Percentiles rank a stretch among this genome's conserved stretches.
Evolutionary conservation across 2,888 invertebrate species (phyloP).

Genomic region (Sicus ferrugineus): DNA sequence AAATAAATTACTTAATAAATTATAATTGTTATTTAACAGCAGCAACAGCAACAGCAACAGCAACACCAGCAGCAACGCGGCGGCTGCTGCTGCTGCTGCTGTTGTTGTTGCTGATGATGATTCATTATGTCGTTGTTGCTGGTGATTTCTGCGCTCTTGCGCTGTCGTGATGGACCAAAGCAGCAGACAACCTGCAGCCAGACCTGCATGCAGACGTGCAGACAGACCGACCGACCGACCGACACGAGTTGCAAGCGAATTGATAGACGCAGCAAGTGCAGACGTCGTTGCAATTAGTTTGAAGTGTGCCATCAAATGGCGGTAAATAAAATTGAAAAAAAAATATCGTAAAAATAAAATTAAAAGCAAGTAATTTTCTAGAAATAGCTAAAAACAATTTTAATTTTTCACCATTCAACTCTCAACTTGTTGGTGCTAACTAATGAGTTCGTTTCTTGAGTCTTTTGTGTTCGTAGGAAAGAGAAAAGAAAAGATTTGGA

Average conservation of each 20-base stretch:
- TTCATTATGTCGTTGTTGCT: slow-evolving; percentile 10
- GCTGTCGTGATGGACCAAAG: slow-evolving; percentile 8
- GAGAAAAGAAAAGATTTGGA: no score
- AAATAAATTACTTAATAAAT: slow-evolving; percentile 54
- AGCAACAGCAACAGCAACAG: slow-evolving; percentile 16
- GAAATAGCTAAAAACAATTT: no score
- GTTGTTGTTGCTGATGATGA: slow-evolving; percentile 14
- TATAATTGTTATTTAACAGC: slow-evolving; percentile 54
- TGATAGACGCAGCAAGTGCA: no score
- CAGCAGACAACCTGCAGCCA: slow-evolving; percentile 43
- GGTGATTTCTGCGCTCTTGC: neutral
- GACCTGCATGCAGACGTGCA: neutral
- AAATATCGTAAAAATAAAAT: neutral
- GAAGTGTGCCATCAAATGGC: neutral
- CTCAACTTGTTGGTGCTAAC: no score
- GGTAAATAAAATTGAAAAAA: neutral
- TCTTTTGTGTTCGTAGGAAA: no score
- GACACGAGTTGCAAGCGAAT: neutral
- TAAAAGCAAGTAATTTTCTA: no score
- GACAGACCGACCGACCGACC: neutral
- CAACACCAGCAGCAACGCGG: slow-evolving; percentile 32
- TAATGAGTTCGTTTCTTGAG: no score
- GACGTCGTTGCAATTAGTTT: slow-evolving; percentile 6
- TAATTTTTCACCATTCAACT: no score
- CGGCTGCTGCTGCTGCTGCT: slow-evolving; percentile 10